Evolutionary conservation across 1,140 invertebrate genomes (phyloP), one percentile per base, ranked within the genome.

Genomic region (Caenorhabditis latens): DNA sequence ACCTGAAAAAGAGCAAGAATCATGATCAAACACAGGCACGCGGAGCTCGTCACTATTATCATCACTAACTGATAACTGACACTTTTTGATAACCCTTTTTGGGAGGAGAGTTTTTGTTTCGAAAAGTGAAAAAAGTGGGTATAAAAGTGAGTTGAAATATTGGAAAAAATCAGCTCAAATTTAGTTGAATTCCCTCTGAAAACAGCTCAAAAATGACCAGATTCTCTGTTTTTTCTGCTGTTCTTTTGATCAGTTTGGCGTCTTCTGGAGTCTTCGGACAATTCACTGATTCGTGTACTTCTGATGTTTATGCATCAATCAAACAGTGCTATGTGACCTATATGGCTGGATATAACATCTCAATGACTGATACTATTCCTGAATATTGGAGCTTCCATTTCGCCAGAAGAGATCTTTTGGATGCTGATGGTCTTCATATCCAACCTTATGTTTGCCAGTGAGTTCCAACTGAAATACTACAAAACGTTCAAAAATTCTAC

Each of bases 391-490:
- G 3, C 13, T 85, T 85, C 63, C 84, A 85, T 32, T 61, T 65
- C 21, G 43, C 19, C 6, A 24, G 84, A 65, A 67, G 58, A 63
- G 84, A 65, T 19, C 24, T 65, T 14, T 53, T 85, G 19, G 67
- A 85, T 42, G 58, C 32, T 11, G 63, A 85, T 55, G 84, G 84
- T 40, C 48, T 63, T 48, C 46, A 71, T 79, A 67, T 63, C 43
- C 84, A 85, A 40, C 84, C 84, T 16, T 50, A 53, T n/a, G 46
- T 85, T 46, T 85, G 84, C 84, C 46, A 85, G 84, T 85, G 21
- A 75, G 84, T 71, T 84, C 9, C 0, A 32, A 32, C 32, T 21
- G 4, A 11, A 53, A 53, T 53, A 53, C 8, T 11, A 50, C 8
- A 53, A 16, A 11, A 3, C 2, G n/a, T 58, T 8, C 19, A n/a